Base-by-base conservation (phyloP, 2,113 vertebrate genomes). In the Sinosuthora webbiana region DNA sequence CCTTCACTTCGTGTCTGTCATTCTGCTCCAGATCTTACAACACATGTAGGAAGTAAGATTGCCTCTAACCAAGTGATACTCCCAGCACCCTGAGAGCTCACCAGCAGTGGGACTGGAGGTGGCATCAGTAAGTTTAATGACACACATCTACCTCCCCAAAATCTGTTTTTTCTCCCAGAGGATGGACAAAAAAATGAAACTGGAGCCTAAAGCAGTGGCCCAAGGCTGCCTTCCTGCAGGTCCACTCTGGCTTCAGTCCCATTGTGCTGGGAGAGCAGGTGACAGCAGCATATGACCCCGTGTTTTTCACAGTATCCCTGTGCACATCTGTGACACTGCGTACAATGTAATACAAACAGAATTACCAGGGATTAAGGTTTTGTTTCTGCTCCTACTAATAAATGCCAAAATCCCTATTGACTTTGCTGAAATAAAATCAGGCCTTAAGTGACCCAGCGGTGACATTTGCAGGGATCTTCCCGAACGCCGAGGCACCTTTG, bases 291-390 rank as follows among this genome's bases (percentile, higher is more conserved):
- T 5, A 14, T 2, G 44, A 85, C 47, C 47, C 35, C 0, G 1
- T 63, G 71, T 70, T 77, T 87, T 74, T 50, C 75, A 65, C 55
- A 79, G 33, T 4, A 17, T 31, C 8, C 8, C 55, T 19, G 6
- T 35, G 50, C 78, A n/a, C 91, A 89, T 87, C 90, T 74, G 95
- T 63, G 90, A 47, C 22, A 9, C 71, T 13, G 78, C 1, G 1
- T 49, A 59, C 7, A 83, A 69, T 6, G 44, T 23, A 39, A 83
- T 60, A 64, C 60, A 75, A 88, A 81, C 23, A 75, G 59, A 92
- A 90, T 71, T 75, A 73, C 31, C 64, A 33, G 69, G 85, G 93
- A 93, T 95, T 96, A 94, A 86, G 83, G 68, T 63, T 90, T 92
- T 90, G 59, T 70, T 95, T 78, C 92, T 90, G 83, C 52, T 81